Evolutionary conservation across 2,113 vertebrate species (phyloP), one percentile per base, ranked within the genome.

Genomic region (Atherinomorus stipes): DNA sequence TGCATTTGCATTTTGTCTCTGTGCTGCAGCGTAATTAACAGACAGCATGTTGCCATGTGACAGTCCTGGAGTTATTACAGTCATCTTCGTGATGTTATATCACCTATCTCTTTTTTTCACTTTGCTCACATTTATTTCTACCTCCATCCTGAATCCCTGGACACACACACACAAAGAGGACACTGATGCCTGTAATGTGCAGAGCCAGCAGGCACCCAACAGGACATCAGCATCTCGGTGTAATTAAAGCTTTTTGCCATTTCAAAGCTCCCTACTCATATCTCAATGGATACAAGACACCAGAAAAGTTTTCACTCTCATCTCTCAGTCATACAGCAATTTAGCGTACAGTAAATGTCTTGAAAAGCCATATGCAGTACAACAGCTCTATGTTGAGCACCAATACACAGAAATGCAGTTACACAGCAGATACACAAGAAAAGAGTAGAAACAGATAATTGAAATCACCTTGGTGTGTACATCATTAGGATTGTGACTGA

Each of bases 171-270:
- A 4, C 50, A 52, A 37, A 50, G 15, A 72, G 68, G 63, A 79
- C 72, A 60, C 21, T 80, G 57, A 68, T 86, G 74, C 78, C 58
- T 78, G 44, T 58, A 82, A 83, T 74, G 74, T 85, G 82, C 82
- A 50, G 50, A 82, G 76, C 68, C 82, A 89, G 86, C 86, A 85
- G 75, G 63, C 73, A 61, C 72, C 60, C 59, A 73, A 68, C 83
- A 71, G 76, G 58, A 85, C 56, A 58, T 87, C 80, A 84, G 76
- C 74, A 85, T 84, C 54, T 1, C 9, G 21, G 40, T 84, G 83
- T 87, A 81, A 88, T 82, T 78, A 87, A 87, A 82, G 76, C 75
- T 83, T 87, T 85, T 52, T 71, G 64, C 49, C 58, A 74, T 85
- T 85, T 83, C 62, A 74, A 76, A 58, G 76, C 74, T 69, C 58